phyloP scores from a whole-genome alignment of 2,113 vertebrate species.

The Malurus cyaneus region DNA sequence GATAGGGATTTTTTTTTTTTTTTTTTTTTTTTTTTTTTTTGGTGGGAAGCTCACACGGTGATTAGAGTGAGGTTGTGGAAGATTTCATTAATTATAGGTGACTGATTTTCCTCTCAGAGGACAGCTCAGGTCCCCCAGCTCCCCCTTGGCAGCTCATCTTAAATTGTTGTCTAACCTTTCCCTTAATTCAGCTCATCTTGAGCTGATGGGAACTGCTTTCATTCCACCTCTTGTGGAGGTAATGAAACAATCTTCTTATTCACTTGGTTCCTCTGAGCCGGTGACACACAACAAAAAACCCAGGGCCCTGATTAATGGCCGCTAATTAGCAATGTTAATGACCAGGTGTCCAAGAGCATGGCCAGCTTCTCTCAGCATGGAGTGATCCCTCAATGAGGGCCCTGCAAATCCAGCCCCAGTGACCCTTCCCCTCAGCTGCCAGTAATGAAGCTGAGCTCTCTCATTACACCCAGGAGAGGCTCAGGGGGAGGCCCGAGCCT shows the following conservation, averaged over 20 bases:
- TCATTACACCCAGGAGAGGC: slow-evolving; percentile 85
- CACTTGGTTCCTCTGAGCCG: slow-evolving; percentile 78
- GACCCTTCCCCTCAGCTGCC: slow-evolving; percentile 89
- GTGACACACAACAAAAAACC: slow-evolving; percentile 82
- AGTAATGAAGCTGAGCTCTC: slow-evolving; percentile 82
- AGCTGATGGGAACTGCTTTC: slow-evolving; percentile 89
- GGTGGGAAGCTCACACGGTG: slow-evolving; percentile 72
- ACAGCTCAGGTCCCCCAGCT: slow-evolving; percentile 71
- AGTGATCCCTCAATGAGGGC: slow-evolving; percentile 88
- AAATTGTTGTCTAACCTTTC: slow-evolving; percentile 84
- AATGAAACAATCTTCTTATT: slow-evolving; percentile 91
- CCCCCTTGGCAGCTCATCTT: slow-evolving; percentile 70
- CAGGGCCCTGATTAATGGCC: slow-evolving; percentile 96
- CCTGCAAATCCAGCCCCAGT: slow-evolving; percentile 90
- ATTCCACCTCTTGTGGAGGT: slow-evolving; percentile 87
- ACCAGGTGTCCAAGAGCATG: slow-evolving; percentile 97
- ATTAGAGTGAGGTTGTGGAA: slow-evolving; percentile 78
- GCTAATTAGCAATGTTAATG: slow-evolving; percentile 99
- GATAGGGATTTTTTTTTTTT: neutral
- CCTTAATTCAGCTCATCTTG: slow-evolving; percentile 86
- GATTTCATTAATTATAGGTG: slow-evolving; percentile 87
- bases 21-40: slow-evolving; percentile 38
- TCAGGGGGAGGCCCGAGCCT: slow-evolving; percentile 76
- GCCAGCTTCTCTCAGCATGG: slow-evolving; percentile 94
- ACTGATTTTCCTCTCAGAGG: slow-evolving; percentile 76